Percentiles rank a stretch among this genome's conserved stretches.
Conservation (phyloP, 2,888 invertebrate genomes). For the Drosophila mimetica region DNA sequence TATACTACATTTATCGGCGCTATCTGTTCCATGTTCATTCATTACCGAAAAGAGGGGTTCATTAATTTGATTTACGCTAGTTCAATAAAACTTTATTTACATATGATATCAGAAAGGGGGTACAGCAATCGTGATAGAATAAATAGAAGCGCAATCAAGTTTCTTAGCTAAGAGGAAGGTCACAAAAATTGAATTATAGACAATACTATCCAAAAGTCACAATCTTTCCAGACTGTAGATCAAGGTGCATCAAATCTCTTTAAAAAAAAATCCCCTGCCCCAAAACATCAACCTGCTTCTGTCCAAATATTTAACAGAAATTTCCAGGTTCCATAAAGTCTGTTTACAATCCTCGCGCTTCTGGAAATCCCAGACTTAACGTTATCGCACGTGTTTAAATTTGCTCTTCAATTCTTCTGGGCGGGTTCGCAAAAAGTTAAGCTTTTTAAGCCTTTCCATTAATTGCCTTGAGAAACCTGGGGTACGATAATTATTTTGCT, state of each 20-base stretch:
- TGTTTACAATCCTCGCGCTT: conserved; percentile 15
- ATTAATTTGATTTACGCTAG: conserved; percentile 5
- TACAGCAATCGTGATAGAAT: conserved; percentile 1
- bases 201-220: neutral
- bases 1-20: neutral
- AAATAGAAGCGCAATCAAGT: conserved; percentile 14
- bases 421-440: conserved; percentile 10
- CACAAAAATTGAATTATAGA: neutral
- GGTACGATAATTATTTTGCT: conserved; percentile 42
- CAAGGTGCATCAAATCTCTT: neutral
- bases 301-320: conserved; percentile 14
- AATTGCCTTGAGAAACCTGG: conserved; percentile 32
- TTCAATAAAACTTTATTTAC: conserved; percentile 25
- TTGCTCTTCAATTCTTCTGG: conserved; percentile 8
- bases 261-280: too few species aligned
- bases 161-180: neutral
- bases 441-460: conserved; percentile 37
- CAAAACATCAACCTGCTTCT: neutral
- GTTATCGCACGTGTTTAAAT: conserved; percentile 29
- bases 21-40: conserved; percentile 3
- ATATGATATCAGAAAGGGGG: conserved; percentile 11
- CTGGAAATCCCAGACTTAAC: conserved; percentile 23
- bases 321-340: conserved; percentile 11
- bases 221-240: neutral
- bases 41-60: neutral